Evolutionary conservation across 2,888 invertebrate genomes (phyloP).

Genomic region (Lapara coniferarum): DNA sequence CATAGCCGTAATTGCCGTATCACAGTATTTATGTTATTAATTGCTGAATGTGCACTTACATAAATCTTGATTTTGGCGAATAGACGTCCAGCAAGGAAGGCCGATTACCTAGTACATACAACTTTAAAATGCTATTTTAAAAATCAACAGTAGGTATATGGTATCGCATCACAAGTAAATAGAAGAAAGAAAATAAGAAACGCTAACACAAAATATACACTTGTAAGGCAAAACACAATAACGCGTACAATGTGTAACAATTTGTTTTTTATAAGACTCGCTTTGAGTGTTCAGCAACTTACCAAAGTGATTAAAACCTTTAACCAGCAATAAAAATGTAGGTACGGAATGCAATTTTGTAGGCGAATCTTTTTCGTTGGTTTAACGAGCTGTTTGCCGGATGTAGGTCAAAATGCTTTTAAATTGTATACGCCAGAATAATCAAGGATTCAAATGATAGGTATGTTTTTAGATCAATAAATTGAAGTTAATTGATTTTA

Average conservation of each 20-base stretch:
- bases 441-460: conserved; percentile 5
- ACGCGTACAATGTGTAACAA: background rate
- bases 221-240: background rate
- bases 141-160: too few relatives aligned
- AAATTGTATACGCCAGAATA: background rate
- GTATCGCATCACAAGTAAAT: too few relatives aligned
- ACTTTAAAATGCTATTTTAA: too few relatives aligned
- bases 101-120: too few relatives aligned
- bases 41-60: too few relatives aligned
- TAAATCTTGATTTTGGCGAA: too few relatives aligned
- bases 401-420: conserved; percentile 17
- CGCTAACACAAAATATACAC: too few relatives aligned
- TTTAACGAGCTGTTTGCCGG: background rate
- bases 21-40: too few relatives aligned
- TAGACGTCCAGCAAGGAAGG: too few relatives aligned
- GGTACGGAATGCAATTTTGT: conserved; percentile 22
- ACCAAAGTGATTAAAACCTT: conserved; percentile 10
- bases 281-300: conserved; percentile 5
- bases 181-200: too few relatives aligned
- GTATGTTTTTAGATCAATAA: background rate
- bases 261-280: conserved; percentile 3
- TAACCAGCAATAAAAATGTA: conserved; percentile 17
- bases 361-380: conserved; percentile 5
- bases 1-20: too few relatives aligned
- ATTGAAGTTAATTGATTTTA: conserved; percentile 6